phyloP scores from a whole-genome alignment of 2,113 vertebrate genomes.

The Entomyzon cyanotis region DNA sequence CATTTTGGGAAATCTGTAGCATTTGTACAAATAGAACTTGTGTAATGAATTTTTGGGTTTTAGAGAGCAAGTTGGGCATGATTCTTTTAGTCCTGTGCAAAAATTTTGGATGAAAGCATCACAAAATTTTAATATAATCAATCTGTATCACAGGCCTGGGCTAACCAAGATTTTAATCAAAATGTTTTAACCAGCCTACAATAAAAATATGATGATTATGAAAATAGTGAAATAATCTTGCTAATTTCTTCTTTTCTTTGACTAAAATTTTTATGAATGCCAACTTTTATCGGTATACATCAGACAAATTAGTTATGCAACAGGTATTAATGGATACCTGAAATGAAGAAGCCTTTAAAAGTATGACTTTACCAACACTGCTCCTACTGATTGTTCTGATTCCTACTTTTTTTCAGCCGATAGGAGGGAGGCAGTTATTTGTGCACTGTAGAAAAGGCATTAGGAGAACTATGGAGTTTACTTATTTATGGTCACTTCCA shows the following conservation, averaged over 20 bases:
- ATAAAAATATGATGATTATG: not conserved
- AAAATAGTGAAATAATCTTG: not conserved
- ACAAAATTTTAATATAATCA: not conserved
- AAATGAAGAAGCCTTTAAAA: not conserved
- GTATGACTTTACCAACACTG: not conserved
- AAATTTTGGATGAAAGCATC: not conserved
- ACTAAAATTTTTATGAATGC: not conserved
- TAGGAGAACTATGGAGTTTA: not conserved
- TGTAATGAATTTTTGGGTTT: not conserved
- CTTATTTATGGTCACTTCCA: constrained; percentile 50
- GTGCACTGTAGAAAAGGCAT: not conserved
- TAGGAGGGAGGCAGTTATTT: not conserved
- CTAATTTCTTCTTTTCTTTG: not conserved
- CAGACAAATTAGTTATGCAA: not conserved
- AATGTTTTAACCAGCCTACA: not conserved
- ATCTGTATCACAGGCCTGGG: not conserved
- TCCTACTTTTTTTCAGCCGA: not conserved
- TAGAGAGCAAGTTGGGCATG: not conserved
- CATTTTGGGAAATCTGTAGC: not conserved
- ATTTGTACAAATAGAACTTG: not conserved
- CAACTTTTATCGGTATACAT: not conserved
- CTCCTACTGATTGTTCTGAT: not conserved
- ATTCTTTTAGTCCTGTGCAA: not conserved
- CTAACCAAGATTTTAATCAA: not conserved
- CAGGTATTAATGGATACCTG: not conserved